phyloP scores from a whole-genome alignment of 2,888 invertebrate species.

The Drosophila helvetica region DNA sequence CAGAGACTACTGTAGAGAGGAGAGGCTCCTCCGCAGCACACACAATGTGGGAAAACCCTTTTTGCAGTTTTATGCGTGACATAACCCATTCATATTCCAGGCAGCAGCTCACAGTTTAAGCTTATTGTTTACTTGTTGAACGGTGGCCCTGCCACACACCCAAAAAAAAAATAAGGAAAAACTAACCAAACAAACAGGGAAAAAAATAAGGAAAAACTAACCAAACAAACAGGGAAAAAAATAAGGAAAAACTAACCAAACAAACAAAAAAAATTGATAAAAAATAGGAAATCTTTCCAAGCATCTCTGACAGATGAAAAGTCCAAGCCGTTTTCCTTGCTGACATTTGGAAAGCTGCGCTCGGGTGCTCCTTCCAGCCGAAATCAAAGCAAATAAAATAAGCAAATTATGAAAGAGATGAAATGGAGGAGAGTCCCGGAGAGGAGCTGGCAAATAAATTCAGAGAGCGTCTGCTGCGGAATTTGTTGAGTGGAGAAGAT shows the following conservation, averaged over 20 bases:
- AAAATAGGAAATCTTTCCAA: constrained; percentile 14
- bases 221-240: no score
- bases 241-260: constrained; percentile 27
- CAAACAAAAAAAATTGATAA: constrained; percentile 40
- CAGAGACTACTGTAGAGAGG: neutral
- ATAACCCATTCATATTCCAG: constrained; percentile 55
- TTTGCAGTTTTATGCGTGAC: constrained; percentile 59
- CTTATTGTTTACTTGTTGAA: constrained; percentile 55
- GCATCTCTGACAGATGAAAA: neutral
- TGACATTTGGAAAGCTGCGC: constrained; percentile 23
- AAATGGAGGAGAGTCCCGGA: neutral
- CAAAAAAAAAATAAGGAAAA: constrained; percentile 24
- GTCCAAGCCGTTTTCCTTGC: neutral
- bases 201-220: constrained; percentile 28
- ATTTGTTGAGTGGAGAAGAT: constrained; percentile 54
- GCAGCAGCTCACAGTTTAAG: constrained; percentile 49
- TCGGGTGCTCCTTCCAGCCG: neutral
- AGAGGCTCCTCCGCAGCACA: neutral
- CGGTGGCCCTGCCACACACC: neutral
- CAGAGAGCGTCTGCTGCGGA: constrained; percentile 39
- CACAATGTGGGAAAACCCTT: constrained; percentile 18
- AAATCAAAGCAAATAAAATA: constrained; percentile 68
- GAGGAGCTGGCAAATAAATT: constrained; percentile 58
- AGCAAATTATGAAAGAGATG: constrained; percentile 62
- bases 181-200: constrained; percentile 20